Evolutionary conservation across 2,113 vertebrate genomes (phyloP).

Genomic region (Ascaphus truei): DNA sequence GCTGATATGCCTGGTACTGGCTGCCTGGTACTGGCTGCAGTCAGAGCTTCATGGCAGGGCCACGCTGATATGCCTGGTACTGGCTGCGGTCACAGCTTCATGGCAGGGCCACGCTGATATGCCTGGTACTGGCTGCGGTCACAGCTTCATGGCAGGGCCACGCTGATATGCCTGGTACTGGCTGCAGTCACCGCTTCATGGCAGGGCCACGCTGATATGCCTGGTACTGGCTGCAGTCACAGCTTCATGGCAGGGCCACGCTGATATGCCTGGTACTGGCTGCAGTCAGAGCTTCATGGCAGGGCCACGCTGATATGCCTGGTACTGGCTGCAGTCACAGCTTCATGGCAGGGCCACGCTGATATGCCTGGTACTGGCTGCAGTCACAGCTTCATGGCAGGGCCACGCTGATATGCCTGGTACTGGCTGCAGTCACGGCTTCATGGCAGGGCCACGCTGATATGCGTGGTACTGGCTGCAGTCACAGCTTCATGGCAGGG

Average conservation of each 20-base stretch:
- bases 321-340: not conserved
- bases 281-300: not conserved
- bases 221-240: not conserved
- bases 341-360: too few species aligned
- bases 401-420: too few species aligned
- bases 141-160: not conserved
- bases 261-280: constrained; percentile 2
- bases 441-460: too few species aligned
- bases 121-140: constrained; percentile 1
- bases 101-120: too few species aligned
- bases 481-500: not conserved
- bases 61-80: constrained; percentile 8
- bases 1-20: too few species aligned
- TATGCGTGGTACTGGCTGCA: constrained; percentile 1
- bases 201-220: too few species aligned
- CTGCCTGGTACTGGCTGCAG: constrained; percentile 1
- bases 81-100: not conserved
- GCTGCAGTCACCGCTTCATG: not conserved
- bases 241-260: too few species aligned
- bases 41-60: not conserved
- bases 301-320: too few species aligned
- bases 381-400: not conserved
- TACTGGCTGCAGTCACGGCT: not conserved
- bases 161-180: constrained; percentile 8
- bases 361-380: constrained; percentile 3